phyloP scores from a whole-genome alignment of 2,797 vertebrate species.

The Sebastes jordani region DNA sequence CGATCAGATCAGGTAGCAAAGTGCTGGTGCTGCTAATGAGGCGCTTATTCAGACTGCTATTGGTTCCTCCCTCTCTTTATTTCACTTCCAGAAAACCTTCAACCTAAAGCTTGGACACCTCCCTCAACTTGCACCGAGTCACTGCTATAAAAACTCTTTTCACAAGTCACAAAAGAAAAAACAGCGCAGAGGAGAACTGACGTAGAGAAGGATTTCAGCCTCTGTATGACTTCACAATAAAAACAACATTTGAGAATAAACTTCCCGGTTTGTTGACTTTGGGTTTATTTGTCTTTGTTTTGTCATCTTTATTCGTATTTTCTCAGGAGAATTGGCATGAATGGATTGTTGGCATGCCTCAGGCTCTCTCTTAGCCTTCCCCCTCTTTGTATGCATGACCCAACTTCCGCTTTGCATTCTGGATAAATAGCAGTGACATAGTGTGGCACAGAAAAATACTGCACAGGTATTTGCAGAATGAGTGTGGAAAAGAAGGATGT shows the following conservation, averaged over 20 bases:
- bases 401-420: neutral
- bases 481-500: neutral
- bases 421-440: neutral
- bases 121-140: neutral
- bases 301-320: constrained; percentile 31
- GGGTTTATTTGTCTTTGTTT: constrained; percentile 48
- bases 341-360: constrained; percentile 19
- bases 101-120: neutral
- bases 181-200: neutral
- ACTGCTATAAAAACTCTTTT: neutral
- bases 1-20: constrained; percentile 32
- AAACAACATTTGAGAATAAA: constrained; percentile 44
- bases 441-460: neutral
- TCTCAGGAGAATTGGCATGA: constrained; percentile 38
- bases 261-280: constrained; percentile 33
- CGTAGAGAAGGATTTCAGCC: neutral
- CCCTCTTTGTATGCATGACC: neutral
- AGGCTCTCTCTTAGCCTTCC: constrained; percentile 12
- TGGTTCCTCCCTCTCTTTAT: neutral
- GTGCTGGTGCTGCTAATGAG: constrained; percentile 16
- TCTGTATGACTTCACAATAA: constrained; percentile 25
- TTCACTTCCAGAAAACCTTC: neutral
- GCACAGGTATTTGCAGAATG: neutral
- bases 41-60: neutral
- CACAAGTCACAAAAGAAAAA: neutral